These are phyloP conservation scores for Cheirogaleus major DNA, from an alignment of 2,797 vertebrate species.

Conservation along the genomic window DNA sequence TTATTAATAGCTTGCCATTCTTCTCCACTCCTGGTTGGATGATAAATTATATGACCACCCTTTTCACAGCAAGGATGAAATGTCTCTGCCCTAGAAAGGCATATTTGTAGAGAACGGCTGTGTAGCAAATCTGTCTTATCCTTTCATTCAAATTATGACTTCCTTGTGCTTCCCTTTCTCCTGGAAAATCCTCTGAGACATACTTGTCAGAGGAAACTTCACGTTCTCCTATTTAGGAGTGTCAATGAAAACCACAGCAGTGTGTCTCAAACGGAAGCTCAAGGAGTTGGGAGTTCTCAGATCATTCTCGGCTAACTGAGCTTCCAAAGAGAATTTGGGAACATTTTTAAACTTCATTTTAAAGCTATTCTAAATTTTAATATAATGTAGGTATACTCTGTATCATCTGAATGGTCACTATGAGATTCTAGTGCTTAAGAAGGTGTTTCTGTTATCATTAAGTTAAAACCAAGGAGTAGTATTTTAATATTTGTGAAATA, in stretches of 20 bases:
- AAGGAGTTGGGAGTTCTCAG: background rate
- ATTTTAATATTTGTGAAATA: conserved; percentile 24
- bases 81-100: background rate
- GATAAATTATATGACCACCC: background rate
- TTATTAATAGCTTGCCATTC: background rate
- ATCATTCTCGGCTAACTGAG: background rate
- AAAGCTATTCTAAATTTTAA: background rate
- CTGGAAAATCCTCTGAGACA: background rate
- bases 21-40: background rate
- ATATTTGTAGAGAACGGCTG: background rate
- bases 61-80: background rate
- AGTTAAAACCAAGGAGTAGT: background rate
- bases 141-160: background rate
- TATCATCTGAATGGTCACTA: background rate
- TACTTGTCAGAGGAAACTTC: background rate
- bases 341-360: background rate
- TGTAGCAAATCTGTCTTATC: background rate
- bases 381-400: background rate
- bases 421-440: background rate
- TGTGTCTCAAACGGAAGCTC: background rate
- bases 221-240: background rate
- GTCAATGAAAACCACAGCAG: background rate
- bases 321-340: background rate
- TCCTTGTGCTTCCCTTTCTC: background rate
- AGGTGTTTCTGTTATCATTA: background rate